phyloP scores from a whole-genome alignment of 2,797 vertebrate genomes.

The Tapirus indicus region DNA sequence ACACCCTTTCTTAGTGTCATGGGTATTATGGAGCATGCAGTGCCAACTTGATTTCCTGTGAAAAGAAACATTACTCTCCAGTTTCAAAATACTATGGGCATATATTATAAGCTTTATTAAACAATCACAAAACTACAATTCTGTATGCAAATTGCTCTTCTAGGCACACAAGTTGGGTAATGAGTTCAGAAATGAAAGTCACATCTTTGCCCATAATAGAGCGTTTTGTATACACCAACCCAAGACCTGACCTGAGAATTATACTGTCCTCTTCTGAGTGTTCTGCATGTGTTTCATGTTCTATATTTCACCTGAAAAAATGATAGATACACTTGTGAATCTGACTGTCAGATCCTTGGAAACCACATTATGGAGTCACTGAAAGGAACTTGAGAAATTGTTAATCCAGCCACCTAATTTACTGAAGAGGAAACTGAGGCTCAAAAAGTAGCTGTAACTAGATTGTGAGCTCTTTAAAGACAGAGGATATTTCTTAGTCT shows the following conservation, averaged over 20 bases:
- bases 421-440: not conserved
- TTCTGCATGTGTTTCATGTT: not conserved
- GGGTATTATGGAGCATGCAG: not conserved
- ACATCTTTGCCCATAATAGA: not conserved
- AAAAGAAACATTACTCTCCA: not conserved
- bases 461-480: not conserved
- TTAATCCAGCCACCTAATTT: not conserved
- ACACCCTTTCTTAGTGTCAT: not conserved
- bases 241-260: not conserved
- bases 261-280: not conserved
- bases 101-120: not conserved
- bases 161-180: not conserved
- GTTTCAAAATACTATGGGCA: not conserved
- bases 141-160: not conserved
- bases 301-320: not conserved
- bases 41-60: not conserved
- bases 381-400: not conserved
- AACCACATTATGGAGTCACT: not conserved
- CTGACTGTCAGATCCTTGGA: not conserved
- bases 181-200: not conserved
- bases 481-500: not conserved
- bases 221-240: not conserved
- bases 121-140: not conserved
- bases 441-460: not conserved
- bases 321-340: not conserved